Percentiles rank a stretch among this genome's conserved stretches.
phyloP scores from a whole-genome alignment of 2,888 invertebrate genomes.

The Chrysomela aeneicollis region DNA sequence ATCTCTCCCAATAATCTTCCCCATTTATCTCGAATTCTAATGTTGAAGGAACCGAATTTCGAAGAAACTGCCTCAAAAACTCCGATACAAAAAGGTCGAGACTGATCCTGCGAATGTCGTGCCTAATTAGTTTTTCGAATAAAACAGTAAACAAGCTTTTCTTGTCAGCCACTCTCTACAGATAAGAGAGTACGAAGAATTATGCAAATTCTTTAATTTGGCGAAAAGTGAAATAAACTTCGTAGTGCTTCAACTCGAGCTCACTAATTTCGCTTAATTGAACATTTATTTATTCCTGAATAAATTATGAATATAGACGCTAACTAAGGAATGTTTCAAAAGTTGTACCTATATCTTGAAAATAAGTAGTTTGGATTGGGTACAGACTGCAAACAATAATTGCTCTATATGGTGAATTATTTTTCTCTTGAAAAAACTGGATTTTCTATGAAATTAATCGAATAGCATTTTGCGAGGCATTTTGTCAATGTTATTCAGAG shows the following conservation, averaged over 20 bases:
- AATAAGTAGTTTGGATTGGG: too few relatives aligned
- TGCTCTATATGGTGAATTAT: too few relatives aligned
- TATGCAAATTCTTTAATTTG: slow-evolving; percentile 5
- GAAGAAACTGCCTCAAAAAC: slow-evolving; percentile 10
- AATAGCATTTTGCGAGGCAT: too few relatives aligned
- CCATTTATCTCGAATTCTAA: slow-evolving; percentile 10
- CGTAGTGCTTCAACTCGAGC: background rate
- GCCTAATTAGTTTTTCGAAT: slow-evolving; percentile 21
- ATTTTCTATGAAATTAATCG: too few relatives aligned
- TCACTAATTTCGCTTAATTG: background rate
- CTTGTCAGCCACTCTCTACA: slow-evolving; percentile 1
- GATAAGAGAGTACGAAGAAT: background rate
- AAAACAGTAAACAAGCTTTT: slow-evolving; percentile 1
- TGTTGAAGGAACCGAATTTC: slow-evolving; percentile 13
- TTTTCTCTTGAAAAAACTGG: too few relatives aligned
- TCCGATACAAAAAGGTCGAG: slow-evolving; percentile 11
- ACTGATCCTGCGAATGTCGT: slow-evolving; percentile 9
- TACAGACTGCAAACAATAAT: too few relatives aligned
- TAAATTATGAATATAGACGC: background rate
- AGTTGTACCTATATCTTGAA: too few relatives aligned
- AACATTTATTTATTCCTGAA: background rate
- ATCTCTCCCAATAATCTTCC: slow-evolving; percentile 13
- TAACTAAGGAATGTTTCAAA: too few relatives aligned
- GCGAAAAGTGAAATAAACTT: slow-evolving; percentile 3
- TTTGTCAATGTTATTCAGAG: too few relatives aligned